phyloP scores from a whole-genome alignment of 1,140 invertebrate species.

The Mamestra configurata region DNA sequence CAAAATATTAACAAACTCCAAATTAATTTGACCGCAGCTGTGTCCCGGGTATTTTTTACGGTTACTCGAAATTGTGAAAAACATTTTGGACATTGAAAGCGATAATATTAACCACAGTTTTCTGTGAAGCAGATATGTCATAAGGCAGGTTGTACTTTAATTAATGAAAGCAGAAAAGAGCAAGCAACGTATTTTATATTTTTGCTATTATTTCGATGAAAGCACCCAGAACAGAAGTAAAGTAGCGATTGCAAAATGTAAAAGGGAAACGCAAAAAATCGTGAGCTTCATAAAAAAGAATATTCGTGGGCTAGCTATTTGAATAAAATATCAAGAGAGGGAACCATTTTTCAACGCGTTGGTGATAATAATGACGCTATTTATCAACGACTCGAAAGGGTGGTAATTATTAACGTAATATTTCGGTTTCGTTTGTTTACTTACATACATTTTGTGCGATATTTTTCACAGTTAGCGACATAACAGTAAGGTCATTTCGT shows the following conservation, averaged over 20 bases:
- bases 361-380: conserved; percentile 86
- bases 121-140: background rate
- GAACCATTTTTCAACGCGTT: conserved; percentile 80
- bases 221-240: conserved; percentile 51
- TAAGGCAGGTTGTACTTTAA: background rate
- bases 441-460: conserved; percentile 74
- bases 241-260: conserved; percentile 57
- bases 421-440: conserved; percentile 82
- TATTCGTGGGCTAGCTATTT: conserved; percentile 76
- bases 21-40: conserved; percentile 45
- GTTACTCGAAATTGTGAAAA: conserved; percentile 13
- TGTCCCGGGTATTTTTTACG: conserved; percentile 14
- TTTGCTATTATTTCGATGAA: conserved; percentile 52
- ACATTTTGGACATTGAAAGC: conserved; percentile 9
- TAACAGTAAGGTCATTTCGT: conserved; percentile 82
- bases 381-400: conserved; percentile 83
- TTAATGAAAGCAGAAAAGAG: conserved; percentile 10
- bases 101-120: background rate
- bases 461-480: conserved; percentile 78
- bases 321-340: conserved; percentile 81
- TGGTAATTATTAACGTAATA: conserved; percentile 86
- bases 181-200: conserved; percentile 15
- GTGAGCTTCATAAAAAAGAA: conserved; percentile 68
- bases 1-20: conserved; percentile 40
- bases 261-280: conserved; percentile 64